These are phyloP conservation scores for Phoxinus phoxinus DNA, from an alignment of 2,113 vertebrate species.

Conservation along the genomic window DNA sequence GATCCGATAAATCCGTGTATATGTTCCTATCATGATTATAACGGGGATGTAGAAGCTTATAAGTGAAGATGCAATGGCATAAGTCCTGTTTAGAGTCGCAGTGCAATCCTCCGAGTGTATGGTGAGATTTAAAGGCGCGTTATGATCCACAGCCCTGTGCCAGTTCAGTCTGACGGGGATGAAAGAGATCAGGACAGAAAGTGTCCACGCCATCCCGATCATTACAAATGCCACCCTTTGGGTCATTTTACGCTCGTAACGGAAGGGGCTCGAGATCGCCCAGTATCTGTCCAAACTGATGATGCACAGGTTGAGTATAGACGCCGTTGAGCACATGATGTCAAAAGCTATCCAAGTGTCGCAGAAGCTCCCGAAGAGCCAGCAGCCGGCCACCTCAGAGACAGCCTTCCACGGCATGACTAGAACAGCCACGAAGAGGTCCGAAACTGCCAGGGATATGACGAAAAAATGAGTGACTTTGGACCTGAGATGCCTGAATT, in stretches of 20 bases:
- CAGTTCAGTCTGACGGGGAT: conserved; percentile 77
- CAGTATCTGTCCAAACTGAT: conserved; percentile 85
- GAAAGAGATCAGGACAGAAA: conserved; percentile 80
- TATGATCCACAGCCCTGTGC: conserved; percentile 69
- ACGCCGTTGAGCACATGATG: conserved; percentile 83
- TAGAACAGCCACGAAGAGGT: conserved; percentile 81
- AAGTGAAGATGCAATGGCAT: conserved; percentile 76
- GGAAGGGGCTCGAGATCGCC: conserved; percentile 82
- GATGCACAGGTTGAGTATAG: conserved; percentile 83
- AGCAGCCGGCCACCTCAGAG: conserved; percentile 76
- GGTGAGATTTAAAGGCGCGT: conserved; percentile 12
- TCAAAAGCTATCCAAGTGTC: conserved; percentile 84
- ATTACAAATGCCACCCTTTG: conserved; percentile 76
- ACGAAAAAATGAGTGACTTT: conserved; percentile 83
- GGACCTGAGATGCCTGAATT: conserved; percentile 76
- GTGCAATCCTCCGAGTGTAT: conserved; percentile 68
- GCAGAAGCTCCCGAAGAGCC: conserved; percentile 81
- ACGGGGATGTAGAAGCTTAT: conserved; percentile 78
- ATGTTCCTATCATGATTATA: conserved; percentile 81
- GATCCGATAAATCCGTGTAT: conserved; percentile 81
- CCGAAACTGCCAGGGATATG: conserved; percentile 79
- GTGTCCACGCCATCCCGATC: conserved; percentile 77
- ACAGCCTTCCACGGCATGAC: conserved; percentile 83
- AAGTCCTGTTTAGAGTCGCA: conserved; percentile 77
- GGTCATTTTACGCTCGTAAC: conserved; percentile 79